Evolutionary conservation across 2,113 vertebrate species (phyloP).

Genomic region (Mormyrus iriodes): DNA sequence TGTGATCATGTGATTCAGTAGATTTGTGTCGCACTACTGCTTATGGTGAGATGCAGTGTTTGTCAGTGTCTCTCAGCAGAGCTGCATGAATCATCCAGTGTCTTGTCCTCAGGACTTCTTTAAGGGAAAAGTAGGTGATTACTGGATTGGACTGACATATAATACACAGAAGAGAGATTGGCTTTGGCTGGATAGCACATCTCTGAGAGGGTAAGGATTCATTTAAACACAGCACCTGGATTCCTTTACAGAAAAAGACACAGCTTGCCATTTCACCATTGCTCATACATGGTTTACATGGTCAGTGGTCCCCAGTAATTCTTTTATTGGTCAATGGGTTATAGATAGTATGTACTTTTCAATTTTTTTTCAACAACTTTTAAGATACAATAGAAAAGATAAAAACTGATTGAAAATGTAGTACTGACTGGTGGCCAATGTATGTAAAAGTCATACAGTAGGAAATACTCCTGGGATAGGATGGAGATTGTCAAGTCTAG

Average conservation of each 20-base stretch:
- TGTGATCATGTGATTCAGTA: background rate
- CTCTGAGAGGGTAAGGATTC: background rate
- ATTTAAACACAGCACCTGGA: background rate
- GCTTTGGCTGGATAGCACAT: conserved; percentile 14
- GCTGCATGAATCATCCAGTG: background rate
- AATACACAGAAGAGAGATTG: background rate
- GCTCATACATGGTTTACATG: background rate
- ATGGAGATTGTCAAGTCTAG: too few species aligned
- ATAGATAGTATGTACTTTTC: background rate
- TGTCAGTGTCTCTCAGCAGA: background rate
- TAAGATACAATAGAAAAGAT: too few species aligned
- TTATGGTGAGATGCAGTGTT: background rate
- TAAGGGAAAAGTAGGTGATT: background rate
- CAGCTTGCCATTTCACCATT: background rate
- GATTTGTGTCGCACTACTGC: background rate
- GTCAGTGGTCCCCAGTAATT: background rate
- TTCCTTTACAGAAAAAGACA: background rate
- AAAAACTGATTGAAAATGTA: too few species aligned
- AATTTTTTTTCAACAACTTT: too few species aligned
- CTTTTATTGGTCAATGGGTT: background rate
- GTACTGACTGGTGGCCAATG: too few species aligned
- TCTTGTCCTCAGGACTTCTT: background rate
- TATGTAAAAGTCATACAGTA: too few species aligned
- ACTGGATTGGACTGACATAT: conserved; percentile 18
- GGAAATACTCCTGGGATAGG: too few species aligned